Evolutionary conservation across 1,140 invertebrate genomes (phyloP), one percentile per base, ranked within the genome.

Genomic region (Diachasmimorpha longicaudata): DNA sequence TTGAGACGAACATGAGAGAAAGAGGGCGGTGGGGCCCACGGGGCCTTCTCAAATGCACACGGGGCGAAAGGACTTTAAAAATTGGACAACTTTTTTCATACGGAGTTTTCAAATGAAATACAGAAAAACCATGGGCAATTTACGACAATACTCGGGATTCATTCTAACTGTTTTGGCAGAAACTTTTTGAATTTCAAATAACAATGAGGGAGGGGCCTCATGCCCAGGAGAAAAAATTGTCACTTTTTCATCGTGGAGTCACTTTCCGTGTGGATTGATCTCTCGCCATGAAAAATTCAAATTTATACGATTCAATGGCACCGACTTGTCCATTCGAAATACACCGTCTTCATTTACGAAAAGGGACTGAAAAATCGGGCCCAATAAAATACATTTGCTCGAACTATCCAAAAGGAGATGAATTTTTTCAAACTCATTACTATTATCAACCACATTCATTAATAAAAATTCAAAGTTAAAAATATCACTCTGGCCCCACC

Each of bases 261-360:
- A 25, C 58, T 6, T 13, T 8, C 0, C 23, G 58, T 63, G 58
- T 63, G 58, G 58, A 63, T 23, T 63, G 58, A 63, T 63, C 23
- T 63, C 23, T 23, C 58, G 19, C 58, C 23, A 13, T 46, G 19
- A 16, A 14, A 72, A 74, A 74, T 74, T 74, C 9, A 66, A 74
- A 74, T 74, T 74, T 74, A 66, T 66, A 31, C 58, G 72, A 74
- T 74, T 74, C 52, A 66, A 74, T 36, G 14, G 37, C 55, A 36
- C 36, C 63, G 55, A 74, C 72, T 66, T 74, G 72, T 74, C 72
- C 52, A 74, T 44, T 66, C 19, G 37, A 66, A 42, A 66, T 66
- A 25, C 72, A 74, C 63, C 37, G 72, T 74, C 72, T 74, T 74
- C 72, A 74, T 74, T 74, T 74, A 19, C 39, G 5, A 16, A 37